These are phyloP conservation scores for Zhuqinia jingwanae DNA, from an alignment of 2,888 invertebrate species.

Conservation along the genomic window DNA sequence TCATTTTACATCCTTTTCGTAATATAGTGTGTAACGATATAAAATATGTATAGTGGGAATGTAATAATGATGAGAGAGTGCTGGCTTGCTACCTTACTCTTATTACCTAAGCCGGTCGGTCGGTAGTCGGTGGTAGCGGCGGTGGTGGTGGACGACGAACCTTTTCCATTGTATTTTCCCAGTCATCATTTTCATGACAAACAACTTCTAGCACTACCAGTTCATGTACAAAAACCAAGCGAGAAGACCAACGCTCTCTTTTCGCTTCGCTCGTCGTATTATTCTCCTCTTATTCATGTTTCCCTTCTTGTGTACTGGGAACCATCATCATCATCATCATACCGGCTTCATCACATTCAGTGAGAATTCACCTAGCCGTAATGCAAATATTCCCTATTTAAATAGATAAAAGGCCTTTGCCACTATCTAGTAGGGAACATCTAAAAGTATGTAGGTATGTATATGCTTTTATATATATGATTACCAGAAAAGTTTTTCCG, in stretches of 20 bases:
- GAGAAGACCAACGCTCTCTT: conserved; percentile 44
- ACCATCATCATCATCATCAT: conserved; percentile 21
- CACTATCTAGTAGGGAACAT: no score
- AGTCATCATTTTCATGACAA: conserved; percentile 41
- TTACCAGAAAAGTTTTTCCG: no score
- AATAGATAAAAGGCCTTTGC: no score
- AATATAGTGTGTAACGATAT: neutral
- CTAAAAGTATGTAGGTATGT: no score
- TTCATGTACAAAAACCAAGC: conserved; percentile 4
- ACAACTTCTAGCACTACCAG: conserved; percentile 7
- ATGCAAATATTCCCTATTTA: neutral
- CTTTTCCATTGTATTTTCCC: conserved; percentile 54
- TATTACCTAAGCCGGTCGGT: conserved; percentile 34
- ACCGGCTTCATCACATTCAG: neutral
- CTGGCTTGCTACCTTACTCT: conserved; percentile 26
- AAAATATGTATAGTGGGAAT: conserved; percentile 6
- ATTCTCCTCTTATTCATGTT: neutral
- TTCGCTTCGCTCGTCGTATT: neutral
- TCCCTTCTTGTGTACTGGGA: neutral
- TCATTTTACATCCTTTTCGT: conserved; percentile 32
- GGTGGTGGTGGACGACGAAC: conserved; percentile 36
- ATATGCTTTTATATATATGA: no score
- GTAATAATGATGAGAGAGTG: conserved; percentile 1
- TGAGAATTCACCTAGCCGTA: neutral
- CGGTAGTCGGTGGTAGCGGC: neutral